Percentiles rank a stretch among this genome's conserved stretches.
These are phyloP conservation scores for Caenorhabditis japonica DNA, from an alignment of 2,888 invertebrate genomes.

Conservation along the genomic window DNA sequence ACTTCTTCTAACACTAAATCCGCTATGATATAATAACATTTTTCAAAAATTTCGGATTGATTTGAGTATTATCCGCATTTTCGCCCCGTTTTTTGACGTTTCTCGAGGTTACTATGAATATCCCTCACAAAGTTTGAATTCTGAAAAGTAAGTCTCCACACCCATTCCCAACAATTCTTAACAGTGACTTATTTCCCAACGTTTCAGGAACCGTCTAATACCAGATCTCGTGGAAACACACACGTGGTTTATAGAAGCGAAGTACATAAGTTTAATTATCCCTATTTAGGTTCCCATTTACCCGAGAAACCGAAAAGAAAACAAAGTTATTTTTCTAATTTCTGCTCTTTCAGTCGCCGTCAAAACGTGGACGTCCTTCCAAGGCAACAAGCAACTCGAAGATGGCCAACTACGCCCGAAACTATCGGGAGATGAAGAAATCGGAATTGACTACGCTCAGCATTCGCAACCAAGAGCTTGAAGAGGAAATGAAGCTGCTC, in stretches of 20 bases:
- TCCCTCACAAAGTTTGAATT: no score
- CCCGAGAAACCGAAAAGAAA: background rate
- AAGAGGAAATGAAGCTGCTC: conserved; percentile 40
- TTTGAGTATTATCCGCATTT: no score
- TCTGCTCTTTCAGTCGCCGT: conserved; percentile 26
- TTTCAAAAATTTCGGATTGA: no score
- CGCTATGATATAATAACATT: no score
- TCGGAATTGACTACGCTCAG: conserved; percentile 38
- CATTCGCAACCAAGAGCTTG: conserved; percentile 41
- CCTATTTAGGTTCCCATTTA: conserved; percentile 18
- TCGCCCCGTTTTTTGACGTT: no score
- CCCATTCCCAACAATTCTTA: background rate
- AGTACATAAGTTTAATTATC: conserved; percentile 20
- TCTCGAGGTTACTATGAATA: no score
- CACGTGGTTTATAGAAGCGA: conserved; percentile 29
- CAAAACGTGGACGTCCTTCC: conserved; percentile 60
- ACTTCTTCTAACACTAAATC: no score
- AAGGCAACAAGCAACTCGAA: conserved; percentile 60
- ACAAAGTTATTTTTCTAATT: background rate
- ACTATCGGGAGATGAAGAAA: conserved; percentile 69
- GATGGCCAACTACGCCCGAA: conserved; percentile 68
- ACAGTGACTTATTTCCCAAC: conserved; percentile 19
- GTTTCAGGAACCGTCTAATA: conserved; percentile 47
- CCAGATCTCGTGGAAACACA: conserved; percentile 30
- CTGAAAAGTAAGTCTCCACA: background rate